Percentiles rank a stretch among this genome's conserved stretches.
Evolutionary conservation across 2,113 vertebrate genomes (phyloP).

Genomic region (Crotalus viridis): DNA sequence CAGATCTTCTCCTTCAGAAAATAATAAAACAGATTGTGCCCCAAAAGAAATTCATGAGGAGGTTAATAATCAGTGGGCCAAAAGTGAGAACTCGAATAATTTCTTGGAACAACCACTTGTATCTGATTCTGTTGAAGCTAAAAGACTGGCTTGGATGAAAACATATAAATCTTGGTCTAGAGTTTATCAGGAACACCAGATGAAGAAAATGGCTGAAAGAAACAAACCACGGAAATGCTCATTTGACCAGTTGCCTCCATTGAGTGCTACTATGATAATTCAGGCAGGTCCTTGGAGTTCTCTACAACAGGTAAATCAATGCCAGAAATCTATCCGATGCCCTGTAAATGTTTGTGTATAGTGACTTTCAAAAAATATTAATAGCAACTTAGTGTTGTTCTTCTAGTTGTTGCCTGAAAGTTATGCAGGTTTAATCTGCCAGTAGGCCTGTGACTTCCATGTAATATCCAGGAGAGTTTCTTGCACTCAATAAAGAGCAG

Average conservation of each 20-base stretch:
- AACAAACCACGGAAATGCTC: constrained; percentile 54
- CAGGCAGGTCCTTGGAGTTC: constrained; percentile 68
- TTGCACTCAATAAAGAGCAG: background rate
- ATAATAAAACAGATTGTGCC: constrained; percentile 34
- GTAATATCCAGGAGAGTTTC: background rate
- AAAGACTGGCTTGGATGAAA: constrained; percentile 82
- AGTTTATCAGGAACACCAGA: constrained; percentile 73
- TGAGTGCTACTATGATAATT: constrained; percentile 74
- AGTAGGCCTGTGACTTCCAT: background rate
- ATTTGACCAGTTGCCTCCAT: constrained; percentile 64
- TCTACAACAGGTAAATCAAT: constrained; percentile 78
- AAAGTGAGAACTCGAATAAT: background rate
- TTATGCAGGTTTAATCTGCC: background rate
- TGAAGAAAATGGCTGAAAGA: constrained; percentile 62
- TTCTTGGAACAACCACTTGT: background rate
- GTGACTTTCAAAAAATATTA: background rate
- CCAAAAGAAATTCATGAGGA: constrained; percentile 25
- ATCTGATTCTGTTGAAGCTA: constrained; percentile 73
- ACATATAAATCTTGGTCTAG: constrained; percentile 80
- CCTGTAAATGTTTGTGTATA: background rate
- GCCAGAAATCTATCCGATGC: background rate
- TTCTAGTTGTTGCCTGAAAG: background rate
- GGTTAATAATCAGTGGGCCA: background rate
- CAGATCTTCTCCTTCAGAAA: constrained; percentile 20
- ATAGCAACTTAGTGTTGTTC: background rate